These are phyloP conservation scores for Laupala kohalensis DNA, from an alignment of 1,140 invertebrate genomes.

Conservation along the genomic window DNA sequence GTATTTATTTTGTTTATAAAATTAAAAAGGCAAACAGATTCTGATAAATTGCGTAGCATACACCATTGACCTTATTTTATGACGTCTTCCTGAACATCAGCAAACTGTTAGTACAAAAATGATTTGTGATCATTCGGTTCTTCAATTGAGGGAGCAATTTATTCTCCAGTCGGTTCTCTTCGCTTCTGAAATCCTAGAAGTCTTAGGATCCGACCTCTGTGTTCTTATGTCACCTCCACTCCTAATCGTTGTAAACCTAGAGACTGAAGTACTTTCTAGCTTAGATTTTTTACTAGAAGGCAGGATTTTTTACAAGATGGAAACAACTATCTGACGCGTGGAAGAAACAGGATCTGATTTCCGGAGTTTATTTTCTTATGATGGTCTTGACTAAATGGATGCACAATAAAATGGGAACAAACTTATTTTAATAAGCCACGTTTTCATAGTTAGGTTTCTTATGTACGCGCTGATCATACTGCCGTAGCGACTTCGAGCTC, in stretches of 20 bases:
- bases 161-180: too few relatives aligned
- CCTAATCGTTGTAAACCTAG: neutral
- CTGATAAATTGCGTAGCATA: too few relatives aligned
- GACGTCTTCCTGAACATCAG: neutral
- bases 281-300: neutral
- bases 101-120: neutral
- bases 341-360: neutral
- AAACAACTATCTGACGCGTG: neutral
- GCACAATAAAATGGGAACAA: neutral
- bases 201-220: neutral
- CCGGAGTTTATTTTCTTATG: neutral
- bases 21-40: too few relatives aligned
- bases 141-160: too few relatives aligned
- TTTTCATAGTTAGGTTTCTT: neutral
- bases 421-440: neutral
- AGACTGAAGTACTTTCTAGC: neutral
- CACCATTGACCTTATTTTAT: too few relatives aligned
- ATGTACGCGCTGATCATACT: neutral
- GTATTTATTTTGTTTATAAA: too few relatives aligned
- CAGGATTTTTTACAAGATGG: neutral
- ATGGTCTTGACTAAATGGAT: neutral
- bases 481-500: neutral
- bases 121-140: neutral
- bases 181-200: too few relatives aligned
- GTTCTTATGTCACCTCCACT: neutral